A percentile compares a stretch with the other conserved stretches of the same genome.
Evolutionary conservation across 2,113 vertebrate genomes (phyloP).

Genomic region (Lophura nycthemera): DNA sequence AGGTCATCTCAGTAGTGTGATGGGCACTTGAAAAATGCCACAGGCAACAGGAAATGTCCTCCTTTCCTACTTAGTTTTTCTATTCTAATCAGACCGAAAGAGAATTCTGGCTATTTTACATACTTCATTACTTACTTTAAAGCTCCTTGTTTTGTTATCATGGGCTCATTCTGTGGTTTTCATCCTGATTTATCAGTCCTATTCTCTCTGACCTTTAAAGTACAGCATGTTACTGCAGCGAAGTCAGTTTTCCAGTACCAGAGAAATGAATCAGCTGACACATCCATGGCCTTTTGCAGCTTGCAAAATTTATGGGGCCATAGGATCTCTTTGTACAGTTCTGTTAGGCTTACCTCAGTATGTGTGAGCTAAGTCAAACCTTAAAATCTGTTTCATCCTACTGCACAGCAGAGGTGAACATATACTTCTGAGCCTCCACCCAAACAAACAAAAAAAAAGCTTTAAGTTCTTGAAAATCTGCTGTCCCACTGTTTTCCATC

Average conservation of each 20-base stretch:
- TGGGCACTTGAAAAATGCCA: not conserved
- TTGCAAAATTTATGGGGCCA: slow-evolving; percentile 41
- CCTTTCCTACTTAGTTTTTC: not conserved
- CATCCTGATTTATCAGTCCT: slow-evolving; percentile 73
- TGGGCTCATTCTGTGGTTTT: slow-evolving; percentile 51
- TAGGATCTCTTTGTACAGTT: slow-evolving; percentile 8
- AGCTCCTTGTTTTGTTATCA: slow-evolving; percentile 69
- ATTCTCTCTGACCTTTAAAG: slow-evolving; percentile 76
- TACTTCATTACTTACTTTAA: slow-evolving; percentile 60
- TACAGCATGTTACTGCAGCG: slow-evolving; percentile 56
- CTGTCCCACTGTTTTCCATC: not conserved
- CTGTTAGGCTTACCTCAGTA: slow-evolving; percentile 24
- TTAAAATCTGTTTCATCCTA: not conserved
- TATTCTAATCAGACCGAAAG: not conserved
- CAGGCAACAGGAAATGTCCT: not conserved
- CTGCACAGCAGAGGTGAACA: not conserved
- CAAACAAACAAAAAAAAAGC: slow-evolving; percentile 16
- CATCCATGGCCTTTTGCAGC: slow-evolving; percentile 58
- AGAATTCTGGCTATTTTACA: not conserved
- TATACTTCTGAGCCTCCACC: not conserved
- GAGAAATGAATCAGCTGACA: slow-evolving; percentile 67
- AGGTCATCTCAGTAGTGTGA: not conserved
- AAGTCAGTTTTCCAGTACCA: slow-evolving; percentile 61
- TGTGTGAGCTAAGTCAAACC: slow-evolving; percentile 15
- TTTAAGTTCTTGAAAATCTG: not conserved